These are phyloP conservation scores for Ditula angustiorana DNA, from an alignment of 2,888 invertebrate species.

Conservation along the genomic window DNA sequence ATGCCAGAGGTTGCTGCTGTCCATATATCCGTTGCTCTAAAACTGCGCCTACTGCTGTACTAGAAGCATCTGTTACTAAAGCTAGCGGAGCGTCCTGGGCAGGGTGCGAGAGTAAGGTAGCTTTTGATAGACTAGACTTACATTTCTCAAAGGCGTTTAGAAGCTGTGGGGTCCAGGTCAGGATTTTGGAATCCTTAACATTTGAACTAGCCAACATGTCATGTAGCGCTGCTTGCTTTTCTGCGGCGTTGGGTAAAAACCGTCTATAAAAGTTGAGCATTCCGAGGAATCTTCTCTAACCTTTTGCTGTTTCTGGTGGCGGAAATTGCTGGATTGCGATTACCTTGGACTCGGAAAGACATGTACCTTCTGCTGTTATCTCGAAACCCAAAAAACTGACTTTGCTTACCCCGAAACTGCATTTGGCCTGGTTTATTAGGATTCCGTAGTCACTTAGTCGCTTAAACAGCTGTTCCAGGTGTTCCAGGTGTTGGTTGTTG, in stretches of 20 bases:
- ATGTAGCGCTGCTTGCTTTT: constrained; percentile 54
- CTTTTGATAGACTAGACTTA: constrained; percentile 49
- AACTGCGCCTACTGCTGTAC: constrained; percentile 58
- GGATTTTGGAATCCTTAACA: constrained; percentile 49
- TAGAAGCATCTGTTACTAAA: constrained; percentile 60
- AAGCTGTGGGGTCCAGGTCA: constrained; percentile 43
- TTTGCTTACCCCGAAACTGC: constrained; percentile 22
- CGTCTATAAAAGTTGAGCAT: constrained; percentile 47
- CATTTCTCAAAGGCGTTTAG: constrained; percentile 48
- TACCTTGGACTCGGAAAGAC: constrained; percentile 52
- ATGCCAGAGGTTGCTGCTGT: constrained; percentile 57
- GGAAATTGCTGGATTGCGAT: constrained; percentile 41
- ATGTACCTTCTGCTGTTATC: constrained; percentile 47
- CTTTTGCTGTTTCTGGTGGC: constrained; percentile 35
- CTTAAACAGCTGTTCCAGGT: constrained; percentile 15
- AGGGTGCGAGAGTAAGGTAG: constrained; percentile 57
- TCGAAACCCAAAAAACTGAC: constrained; percentile 45
- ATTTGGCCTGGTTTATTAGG: constrained; percentile 21
- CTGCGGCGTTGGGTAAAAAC: constrained; percentile 54
- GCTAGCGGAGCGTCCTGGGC: constrained; percentile 48
- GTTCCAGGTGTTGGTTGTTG: too few species aligned
- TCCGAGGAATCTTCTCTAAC: constrained; percentile 42
- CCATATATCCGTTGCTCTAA: constrained; percentile 54
- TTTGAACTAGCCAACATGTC: constrained; percentile 44
- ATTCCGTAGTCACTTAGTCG: constrained; percentile 8